Evolutionary conservation across 2,797 vertebrate species (phyloP), one percentile per base, ranked within the genome.

Genomic region (Esox lucius): DNA sequence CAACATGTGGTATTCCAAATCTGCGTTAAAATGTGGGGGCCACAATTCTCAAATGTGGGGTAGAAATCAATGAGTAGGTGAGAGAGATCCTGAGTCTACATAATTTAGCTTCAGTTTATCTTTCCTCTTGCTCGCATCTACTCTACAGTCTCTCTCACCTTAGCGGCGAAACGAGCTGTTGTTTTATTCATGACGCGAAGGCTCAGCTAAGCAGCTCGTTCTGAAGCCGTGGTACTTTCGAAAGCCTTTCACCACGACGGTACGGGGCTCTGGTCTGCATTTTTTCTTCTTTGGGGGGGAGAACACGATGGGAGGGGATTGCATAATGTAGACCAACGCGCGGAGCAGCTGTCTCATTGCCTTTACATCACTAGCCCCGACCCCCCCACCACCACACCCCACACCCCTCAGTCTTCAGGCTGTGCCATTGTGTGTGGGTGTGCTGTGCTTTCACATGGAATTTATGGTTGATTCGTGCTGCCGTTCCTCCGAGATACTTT

Each of bases 371-470:
- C 59, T 73, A 83, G 42, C 42, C 35, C 35, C 35, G 5, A 39
- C 67, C 28, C 1, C 82, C 66, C n/a, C n/a, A n/a, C n/a, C n/a
- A 31, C 42, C 69, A 71, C 75, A 72, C 83, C 35, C 31, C 35
- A 1, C 35, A 17, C 26, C 64, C 31, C 13, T 87, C 83, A 77
- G 79, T 86, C 85, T 87, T 80, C 75, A 28, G 71, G 39, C 46
- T 46, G 16, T 46, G 35, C 46, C 24, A 33, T 51, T 75, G 74
- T 77, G 80, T 84, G 86, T 81, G 68, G 80, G 73, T 67, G 74
- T 79, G 83, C 81, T 83, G 83, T 80, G 85, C 83, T 83, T 89
- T 91, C 90, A 90, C 87, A 86, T 88, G 78, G 71, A 80, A 73
- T 91, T 88, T 87, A 67, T 33, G 49, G 62, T 51, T 72, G 78